phyloP scores from a whole-genome alignment of 2,797 vertebrate genomes.

The Myotis findleyi region DNA sequence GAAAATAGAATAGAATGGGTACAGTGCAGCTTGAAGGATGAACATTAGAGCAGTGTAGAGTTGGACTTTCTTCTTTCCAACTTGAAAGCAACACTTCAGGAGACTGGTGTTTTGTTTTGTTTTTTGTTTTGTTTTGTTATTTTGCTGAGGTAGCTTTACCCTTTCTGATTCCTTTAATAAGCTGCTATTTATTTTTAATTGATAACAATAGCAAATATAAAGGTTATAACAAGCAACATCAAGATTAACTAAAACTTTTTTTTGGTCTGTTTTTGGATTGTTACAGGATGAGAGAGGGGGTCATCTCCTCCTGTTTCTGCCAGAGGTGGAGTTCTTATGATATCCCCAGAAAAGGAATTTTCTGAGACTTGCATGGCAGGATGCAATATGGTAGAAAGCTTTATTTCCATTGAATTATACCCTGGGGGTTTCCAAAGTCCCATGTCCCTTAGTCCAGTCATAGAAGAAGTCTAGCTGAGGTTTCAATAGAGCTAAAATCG shows the following conservation, averaged over 20 bases:
- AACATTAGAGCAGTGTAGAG: fast-evolving
- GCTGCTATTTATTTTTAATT: neutral
- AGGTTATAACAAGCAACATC: neutral
- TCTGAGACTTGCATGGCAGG: neutral
- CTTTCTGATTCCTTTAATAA: neutral
- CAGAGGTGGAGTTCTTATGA: neutral
- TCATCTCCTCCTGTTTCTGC: neutral
- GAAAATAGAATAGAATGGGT: neutral
- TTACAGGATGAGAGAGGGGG: neutral
- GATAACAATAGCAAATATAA: neutral
- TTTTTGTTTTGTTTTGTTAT: too few species aligned
- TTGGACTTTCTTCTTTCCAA: neutral
- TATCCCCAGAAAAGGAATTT: neutral
- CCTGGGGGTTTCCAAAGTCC: neutral
- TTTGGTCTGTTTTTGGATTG: neutral
- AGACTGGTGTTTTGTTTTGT: too few species aligned
- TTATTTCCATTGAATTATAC: neutral
- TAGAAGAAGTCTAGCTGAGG: neutral
- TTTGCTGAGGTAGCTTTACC: neutral
- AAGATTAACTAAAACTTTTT: neutral
- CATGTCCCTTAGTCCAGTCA: neutral
- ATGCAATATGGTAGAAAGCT: neutral
- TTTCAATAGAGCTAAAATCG: neutral
- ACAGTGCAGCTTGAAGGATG: too few species aligned
- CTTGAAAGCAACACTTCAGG: neutral